These are phyloP conservation scores for Theonella swinhoei DNA, from an alignment of 37 sponge, comb jelly and placozoan species.

Conservation along the genomic window DNA sequence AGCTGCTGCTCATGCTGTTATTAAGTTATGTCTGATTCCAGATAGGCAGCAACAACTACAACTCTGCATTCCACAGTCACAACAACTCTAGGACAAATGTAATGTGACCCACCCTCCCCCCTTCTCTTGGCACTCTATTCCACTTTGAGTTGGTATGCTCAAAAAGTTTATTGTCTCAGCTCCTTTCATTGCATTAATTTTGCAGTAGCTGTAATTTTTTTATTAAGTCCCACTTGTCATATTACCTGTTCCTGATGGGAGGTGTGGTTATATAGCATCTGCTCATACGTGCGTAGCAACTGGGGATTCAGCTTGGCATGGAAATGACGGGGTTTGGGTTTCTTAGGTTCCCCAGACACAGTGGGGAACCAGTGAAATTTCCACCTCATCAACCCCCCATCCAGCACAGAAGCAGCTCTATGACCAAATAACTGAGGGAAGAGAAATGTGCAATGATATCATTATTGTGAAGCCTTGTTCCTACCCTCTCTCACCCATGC, in stretches of 20 bases:
- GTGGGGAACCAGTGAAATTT: conserved; percentile 25
- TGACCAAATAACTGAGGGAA: conserved; percentile 71
- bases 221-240: too few relatives aligned
- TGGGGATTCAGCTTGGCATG: conserved; percentile 21
- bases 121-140: not conserved
- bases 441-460: not conserved
- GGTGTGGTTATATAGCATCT: conserved; percentile 39
- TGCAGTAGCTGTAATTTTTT: too few relatives aligned
- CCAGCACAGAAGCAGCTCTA: conserved; percentile 63
- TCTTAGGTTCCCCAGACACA: conserved; percentile 14
- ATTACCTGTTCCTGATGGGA: conserved; percentile 34
- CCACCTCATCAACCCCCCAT: conserved; percentile 79
- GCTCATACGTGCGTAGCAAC: conserved; percentile 45
- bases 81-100: not conserved
- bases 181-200: too few relatives aligned
- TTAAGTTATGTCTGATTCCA: too few relatives aligned
- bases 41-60: too few relatives aligned
- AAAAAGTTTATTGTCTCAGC: too few relatives aligned
- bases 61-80: too few relatives aligned
- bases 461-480: not conserved
- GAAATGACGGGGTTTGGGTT: not conserved
- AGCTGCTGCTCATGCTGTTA: too few relatives aligned
- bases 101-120: conserved; percentile 17
- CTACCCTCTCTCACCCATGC: not conserved
- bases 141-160: too few relatives aligned